A percentile compares a stretch with the other conserved stretches of the same genome.
phyloP scores from a whole-genome alignment of 2,113 vertebrate species.

The Apus apus region DNA sequence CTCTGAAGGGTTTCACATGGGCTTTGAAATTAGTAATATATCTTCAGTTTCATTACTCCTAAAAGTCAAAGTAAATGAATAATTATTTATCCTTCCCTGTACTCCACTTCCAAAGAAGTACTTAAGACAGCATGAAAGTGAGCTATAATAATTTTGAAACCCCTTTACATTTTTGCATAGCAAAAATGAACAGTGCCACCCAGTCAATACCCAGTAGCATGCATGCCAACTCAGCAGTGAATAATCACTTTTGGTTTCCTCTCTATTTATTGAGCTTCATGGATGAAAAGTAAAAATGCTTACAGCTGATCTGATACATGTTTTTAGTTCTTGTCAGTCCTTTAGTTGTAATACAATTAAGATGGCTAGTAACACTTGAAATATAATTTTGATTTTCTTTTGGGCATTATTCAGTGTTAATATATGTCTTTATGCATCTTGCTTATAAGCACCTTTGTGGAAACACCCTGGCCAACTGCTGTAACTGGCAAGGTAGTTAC shows the following conservation, averaged over 20 bases:
- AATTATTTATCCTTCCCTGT: not conserved
- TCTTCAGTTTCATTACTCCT: not conserved
- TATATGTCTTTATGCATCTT: not conserved
- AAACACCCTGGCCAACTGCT: not conserved
- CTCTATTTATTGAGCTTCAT: constrained; percentile 21
- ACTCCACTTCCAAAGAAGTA: not conserved
- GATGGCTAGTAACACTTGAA: not conserved
- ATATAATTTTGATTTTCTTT: not conserved
- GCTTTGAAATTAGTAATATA: not conserved
- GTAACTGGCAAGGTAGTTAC: not conserved
- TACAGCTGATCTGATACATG: not conserved
- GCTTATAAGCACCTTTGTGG: not conserved
- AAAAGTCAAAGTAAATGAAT: not conserved
- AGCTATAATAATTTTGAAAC: not conserved
- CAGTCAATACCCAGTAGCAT: not conserved
- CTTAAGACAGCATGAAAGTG: not conserved
- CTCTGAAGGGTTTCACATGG: not conserved
- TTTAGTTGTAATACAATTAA: constrained; percentile 2
- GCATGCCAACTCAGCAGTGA: constrained; percentile 9
- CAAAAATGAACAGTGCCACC: not conserved
- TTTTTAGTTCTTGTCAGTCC: not conserved
- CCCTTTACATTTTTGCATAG: constrained; percentile 11
- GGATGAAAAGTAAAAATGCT: constrained; percentile 2
- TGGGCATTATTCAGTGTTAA: not conserved
- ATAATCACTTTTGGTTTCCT: constrained; percentile 19